phyloP scores from a whole-genome alignment of 2,888 invertebrate species.

The Germaria angustata region DNA sequence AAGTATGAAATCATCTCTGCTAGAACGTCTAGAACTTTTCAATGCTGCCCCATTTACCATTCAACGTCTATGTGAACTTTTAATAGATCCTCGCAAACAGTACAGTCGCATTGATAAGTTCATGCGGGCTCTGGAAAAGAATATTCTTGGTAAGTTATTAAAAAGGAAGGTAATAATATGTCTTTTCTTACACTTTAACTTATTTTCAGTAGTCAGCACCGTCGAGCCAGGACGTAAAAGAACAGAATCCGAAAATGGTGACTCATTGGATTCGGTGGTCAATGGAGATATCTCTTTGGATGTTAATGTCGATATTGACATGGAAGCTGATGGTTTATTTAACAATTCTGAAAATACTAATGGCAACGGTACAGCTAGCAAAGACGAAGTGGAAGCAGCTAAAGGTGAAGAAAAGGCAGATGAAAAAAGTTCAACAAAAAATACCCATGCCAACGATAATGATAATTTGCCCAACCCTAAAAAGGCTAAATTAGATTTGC shows the following conservation, averaged over 20 bases:
- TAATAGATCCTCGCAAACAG: conserved; percentile 94
- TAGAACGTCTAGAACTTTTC: conserved; percentile 91
- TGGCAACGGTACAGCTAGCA: conserved; percentile 66
- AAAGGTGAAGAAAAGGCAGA: conserved; percentile 56
- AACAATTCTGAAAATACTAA: conserved; percentile 76
- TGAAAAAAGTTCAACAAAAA: conserved; percentile 55
- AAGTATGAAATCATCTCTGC: conserved; percentile 89
- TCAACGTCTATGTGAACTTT: conserved; percentile 95
- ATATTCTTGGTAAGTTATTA: conserved; percentile 83
- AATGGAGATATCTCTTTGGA: conserved; percentile 81
- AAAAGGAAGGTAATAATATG: background rate
- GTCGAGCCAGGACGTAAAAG: conserved; percentile 85
- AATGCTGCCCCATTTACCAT: conserved; percentile 96
- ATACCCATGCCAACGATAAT: conserved; percentile 71
- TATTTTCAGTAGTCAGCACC: conserved; percentile 86
- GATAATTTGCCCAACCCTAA: conserved; percentile 81
- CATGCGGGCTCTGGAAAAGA: conserved; percentile 97
- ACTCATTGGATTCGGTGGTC: conserved; percentile 81
- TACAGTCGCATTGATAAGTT: conserved; percentile 98
- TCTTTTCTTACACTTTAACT: conserved; percentile 53
- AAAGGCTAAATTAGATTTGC: conserved; percentile 75
- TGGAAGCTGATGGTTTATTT: conserved; percentile 81
- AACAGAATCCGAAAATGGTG: conserved; percentile 85
- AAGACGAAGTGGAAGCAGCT: conserved; percentile 59
- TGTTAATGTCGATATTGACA: conserved; percentile 82